Percentiles rank a stretch among this genome's conserved stretches.
phyloP scores from a whole-genome alignment of 2,113 vertebrate genomes.

The Siphamia tubifer region DNA sequence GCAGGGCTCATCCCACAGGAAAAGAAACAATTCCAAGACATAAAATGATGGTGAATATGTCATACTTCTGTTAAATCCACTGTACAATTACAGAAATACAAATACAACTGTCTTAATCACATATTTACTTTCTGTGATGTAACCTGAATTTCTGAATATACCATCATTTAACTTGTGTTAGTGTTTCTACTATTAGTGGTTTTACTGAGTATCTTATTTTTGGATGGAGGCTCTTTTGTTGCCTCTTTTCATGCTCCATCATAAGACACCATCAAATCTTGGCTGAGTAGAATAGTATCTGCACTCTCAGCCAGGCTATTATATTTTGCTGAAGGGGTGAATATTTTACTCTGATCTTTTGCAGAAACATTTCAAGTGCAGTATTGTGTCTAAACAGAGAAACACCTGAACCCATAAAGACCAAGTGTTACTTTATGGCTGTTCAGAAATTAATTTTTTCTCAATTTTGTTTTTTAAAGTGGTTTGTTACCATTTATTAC shows the following conservation, averaged over 20 bases:
- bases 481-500: no score
- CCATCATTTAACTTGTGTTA: background rate
- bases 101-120: no score
- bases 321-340: slow-evolving; percentile 1
- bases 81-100: no score
- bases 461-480: no score
- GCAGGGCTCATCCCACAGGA: background rate
- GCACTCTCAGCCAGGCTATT: background rate
- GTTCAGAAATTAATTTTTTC: no score
- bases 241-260: background rate
- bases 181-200: background rate
- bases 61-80: no score
- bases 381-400: background rate
- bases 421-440: no score
- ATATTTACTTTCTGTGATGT: no score
- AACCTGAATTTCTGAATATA: no score
- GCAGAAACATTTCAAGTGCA: slow-evolving; percentile 13
- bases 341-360: slow-evolving; percentile 5
- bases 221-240: background rate
- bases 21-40: background rate
- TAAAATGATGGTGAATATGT: background rate
- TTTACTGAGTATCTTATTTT: background rate
- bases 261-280: background rate
- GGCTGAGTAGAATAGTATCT: background rate
- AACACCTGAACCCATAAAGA: slow-evolving; percentile 3